Evolutionary conservation across 30 jellyfish, hydroid and myxozoan species (phyloP).

Genomic region (Sanderia malayensis): DNA sequence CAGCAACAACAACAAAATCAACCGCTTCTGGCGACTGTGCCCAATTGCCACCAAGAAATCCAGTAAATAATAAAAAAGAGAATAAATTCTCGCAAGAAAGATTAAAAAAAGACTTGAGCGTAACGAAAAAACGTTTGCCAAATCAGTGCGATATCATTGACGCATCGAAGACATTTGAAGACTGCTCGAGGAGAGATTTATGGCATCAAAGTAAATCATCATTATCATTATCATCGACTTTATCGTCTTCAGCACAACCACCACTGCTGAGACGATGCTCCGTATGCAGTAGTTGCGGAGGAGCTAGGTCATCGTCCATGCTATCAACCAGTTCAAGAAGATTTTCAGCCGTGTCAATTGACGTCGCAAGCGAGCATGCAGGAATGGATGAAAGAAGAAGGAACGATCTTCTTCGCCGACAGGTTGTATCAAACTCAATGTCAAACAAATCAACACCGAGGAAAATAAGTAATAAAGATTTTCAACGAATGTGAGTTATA

Average conservation of each 20-base stretch:
- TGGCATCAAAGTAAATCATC: constrained; percentile 27
- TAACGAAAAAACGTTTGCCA: not conserved
- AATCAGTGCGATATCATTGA: not conserved
- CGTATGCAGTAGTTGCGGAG: constrained; percentile 59
- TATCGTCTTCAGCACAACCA: no score
- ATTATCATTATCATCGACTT: not conserved
- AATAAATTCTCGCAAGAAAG: not conserved
- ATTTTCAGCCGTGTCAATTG: constrained; percentile 53
- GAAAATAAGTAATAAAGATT: no score
- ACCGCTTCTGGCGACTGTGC: no score
- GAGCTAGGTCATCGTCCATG: constrained; percentile 39
- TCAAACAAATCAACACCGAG: no score
- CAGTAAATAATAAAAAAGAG: no score
- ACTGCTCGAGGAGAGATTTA: constrained; percentile 11
- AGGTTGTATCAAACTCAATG: no score
- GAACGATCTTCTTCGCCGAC: no score
- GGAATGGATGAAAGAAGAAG: no score
- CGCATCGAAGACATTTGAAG: constrained; percentile 22
- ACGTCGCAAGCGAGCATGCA: constrained; percentile 49
- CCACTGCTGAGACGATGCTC: constrained; percentile 51
- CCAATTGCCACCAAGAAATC: no score
- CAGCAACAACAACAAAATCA: no score
- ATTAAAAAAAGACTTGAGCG: no score
- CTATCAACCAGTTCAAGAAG: constrained; percentile 53
- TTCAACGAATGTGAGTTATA: no score